Evolutionary conservation across 2,797 vertebrate genomes (phyloP).

Genomic region (Merluccius polli): DNA sequence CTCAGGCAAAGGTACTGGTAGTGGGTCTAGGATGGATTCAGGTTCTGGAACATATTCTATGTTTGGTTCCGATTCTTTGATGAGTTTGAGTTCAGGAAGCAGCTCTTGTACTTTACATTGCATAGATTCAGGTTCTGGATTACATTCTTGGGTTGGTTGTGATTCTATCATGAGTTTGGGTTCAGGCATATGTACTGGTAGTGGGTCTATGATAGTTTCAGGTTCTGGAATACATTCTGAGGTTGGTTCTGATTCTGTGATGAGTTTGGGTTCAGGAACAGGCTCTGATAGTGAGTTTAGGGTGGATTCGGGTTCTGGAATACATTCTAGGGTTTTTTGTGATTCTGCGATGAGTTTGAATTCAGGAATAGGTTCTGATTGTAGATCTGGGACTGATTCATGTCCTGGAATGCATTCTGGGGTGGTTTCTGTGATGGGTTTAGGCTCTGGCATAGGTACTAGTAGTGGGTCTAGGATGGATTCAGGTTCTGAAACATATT

Average conservation of each 20-base stretch:
- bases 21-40: not conserved
- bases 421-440: slow-evolving; percentile 3
- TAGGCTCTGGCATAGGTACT: not conserved
- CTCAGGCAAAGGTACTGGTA: no score
- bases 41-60: not conserved
- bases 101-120: slow-evolving; percentile 18
- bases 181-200: no score
- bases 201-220: not conserved
- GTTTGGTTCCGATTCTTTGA: not conserved
- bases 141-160: not conserved
- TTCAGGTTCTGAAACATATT: no score
- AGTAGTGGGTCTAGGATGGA: no score
- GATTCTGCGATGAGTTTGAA: no score
- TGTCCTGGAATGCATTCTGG: not conserved
- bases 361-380: no score
- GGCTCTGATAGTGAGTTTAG: no score
- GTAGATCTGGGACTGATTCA: no score
- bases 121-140: slow-evolving; percentile 17
- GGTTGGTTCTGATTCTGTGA: not conserved
- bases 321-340: no score
- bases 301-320: no score
- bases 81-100: slow-evolving; percentile 12
- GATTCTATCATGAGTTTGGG: no score
- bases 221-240: not conserved
- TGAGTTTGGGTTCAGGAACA: no score